Evolutionary conservation across 2,113 vertebrate genomes (phyloP).

Genomic region (chimpanzee (Pan troglodytes)): NHGRI_mPanTro3-v2.1_pri NC_072413.2:21480001-21480500

Average conservation of each 20-base stretch:
- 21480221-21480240: too few species aligned
- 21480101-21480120: background rate
- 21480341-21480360: background rate
- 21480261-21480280: too few species aligned
- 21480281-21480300: too few species aligned
- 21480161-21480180: too few species aligned
- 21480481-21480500: background rate
- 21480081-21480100: background rate
- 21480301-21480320: too few species aligned
- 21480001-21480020: slow-evolving; percentile 44
- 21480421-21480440: background rate
- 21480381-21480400: background rate
- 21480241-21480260: too few species aligned
- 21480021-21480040: slow-evolving; percentile 41
- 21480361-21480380: background rate
- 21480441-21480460: slow-evolving; percentile 37
- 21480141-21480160: too few species aligned
- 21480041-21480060: background rate
- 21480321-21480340: background rate
- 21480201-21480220: too few species aligned
- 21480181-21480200: too few species aligned
- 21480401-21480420: background rate
- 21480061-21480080: background rate
- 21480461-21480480: background rate
- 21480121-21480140: background rate